Evolutionary conservation across 2,113 vertebrate genomes (phyloP).

Genomic region (Microtus ochrogaster): DNA sequence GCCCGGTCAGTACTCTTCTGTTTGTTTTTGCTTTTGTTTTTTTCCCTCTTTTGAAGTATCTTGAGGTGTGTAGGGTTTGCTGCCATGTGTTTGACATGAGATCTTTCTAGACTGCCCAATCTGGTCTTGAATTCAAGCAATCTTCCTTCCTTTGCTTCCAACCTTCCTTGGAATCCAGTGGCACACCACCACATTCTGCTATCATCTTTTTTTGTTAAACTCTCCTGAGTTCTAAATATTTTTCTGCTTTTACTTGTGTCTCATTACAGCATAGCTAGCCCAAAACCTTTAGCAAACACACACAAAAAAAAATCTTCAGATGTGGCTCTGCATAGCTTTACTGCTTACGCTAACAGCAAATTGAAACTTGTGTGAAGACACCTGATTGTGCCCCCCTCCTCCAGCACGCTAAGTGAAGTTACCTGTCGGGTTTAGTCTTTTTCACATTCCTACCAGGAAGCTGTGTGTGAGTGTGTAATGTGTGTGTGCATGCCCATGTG

Average conservation of each 20-base stretch:
- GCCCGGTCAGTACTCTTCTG: not conserved
- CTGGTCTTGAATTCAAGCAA: not conserved
- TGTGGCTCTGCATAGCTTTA: not conserved
- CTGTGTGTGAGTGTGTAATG: not conserved
- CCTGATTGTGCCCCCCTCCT: not conserved
- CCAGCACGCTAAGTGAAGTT: not conserved
- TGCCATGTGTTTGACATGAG: not conserved
- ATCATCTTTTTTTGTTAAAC: not conserved
- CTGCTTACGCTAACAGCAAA: not conserved
- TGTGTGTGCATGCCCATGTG: not conserved
- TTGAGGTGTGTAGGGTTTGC: not conserved
- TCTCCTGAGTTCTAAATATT: not conserved
- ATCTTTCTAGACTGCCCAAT: not conserved
- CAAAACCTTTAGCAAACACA: conserved; percentile 39
- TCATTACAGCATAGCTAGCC: not conserved
- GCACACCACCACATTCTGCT: not conserved
- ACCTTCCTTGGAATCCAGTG: not conserved
- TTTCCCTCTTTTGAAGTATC: not conserved
- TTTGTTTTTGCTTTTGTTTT: not conserved
- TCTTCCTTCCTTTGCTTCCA: not conserved
- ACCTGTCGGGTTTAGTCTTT: not conserved
- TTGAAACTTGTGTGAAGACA: not conserved
- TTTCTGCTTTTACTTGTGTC: not conserved
- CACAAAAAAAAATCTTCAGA: not conserved
- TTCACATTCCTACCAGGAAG: not conserved